Conservation (phyloP, 2,888 invertebrate genomes). For the Anticlea derivata region DNA sequence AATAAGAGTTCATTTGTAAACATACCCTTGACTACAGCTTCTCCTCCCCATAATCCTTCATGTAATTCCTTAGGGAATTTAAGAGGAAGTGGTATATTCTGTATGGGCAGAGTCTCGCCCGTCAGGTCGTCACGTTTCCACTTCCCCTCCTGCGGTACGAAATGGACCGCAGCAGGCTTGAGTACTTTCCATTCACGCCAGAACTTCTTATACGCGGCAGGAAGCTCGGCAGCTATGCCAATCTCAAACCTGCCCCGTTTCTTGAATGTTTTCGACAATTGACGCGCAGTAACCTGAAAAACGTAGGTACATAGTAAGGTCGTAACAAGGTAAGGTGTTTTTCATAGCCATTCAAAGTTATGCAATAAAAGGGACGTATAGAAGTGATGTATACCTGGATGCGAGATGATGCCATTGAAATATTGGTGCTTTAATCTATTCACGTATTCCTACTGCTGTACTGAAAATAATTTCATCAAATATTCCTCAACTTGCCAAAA, state of each 20-base stretch:
- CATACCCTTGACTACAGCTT: conserved; percentile 92
- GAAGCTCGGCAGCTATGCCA: conserved; percentile 88
- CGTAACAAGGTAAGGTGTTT: conserved; percentile 38
- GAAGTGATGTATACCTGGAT: conserved; percentile 54
- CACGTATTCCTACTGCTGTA: conserved; percentile 14
- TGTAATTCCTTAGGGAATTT: conserved; percentile 91
- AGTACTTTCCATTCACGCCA: conserved; percentile 92
- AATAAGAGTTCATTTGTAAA: background rate
- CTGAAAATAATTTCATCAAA: conserved; percentile 24
- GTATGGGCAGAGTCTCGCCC: conserved; percentile 88
- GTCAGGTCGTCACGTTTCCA: conserved; percentile 89
- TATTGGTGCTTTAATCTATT: conserved; percentile 32
- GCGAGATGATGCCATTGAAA: conserved; percentile 73
- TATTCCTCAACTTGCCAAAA: conserved; percentile 15
- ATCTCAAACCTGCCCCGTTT: conserved; percentile 83
- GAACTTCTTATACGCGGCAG: conserved; percentile 93
- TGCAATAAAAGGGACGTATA: conserved; percentile 35
- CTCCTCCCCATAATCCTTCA: conserved; percentile 97
- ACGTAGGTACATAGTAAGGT: conserved; percentile 49
- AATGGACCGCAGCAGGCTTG: conserved; percentile 86
- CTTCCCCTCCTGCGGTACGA: conserved; percentile 88
- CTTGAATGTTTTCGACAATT: conserved; percentile 77
- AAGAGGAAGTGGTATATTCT: conserved; percentile 90
- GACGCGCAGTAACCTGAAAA: conserved; percentile 75
- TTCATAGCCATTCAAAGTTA: conserved; percentile 15